These are phyloP conservation scores for Aphidoletes aphidimyza DNA, from an alignment of 2,888 invertebrate genomes.

Conservation along the genomic window DNA sequence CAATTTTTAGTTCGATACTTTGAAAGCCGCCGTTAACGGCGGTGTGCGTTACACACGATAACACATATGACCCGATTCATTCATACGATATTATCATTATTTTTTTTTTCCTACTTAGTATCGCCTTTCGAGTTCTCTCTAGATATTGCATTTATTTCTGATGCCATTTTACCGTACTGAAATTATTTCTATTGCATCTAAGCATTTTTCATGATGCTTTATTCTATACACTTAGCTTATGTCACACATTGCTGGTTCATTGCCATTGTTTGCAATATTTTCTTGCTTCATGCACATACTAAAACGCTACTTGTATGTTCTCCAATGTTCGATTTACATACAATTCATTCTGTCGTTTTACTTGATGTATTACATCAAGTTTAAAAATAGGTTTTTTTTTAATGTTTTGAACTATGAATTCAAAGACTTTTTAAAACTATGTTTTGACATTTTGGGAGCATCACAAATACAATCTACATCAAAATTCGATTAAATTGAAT, in stretches of 20 bases:
- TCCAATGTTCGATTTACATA: neutral
- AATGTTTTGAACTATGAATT: too few relatives aligned
- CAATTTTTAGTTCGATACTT: constrained; percentile 29
- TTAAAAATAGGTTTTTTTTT: too few relatives aligned
- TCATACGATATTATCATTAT: neutral
- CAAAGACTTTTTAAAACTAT: too few relatives aligned
- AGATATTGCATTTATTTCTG: neutral
- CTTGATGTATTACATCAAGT: too few relatives aligned
- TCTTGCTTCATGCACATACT: neutral
- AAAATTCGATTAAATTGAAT: too few relatives aligned
- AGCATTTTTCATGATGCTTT: neutral
- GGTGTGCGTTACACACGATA: neutral
- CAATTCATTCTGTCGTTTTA: neutral
- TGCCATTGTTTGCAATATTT: neutral
- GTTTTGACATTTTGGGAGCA: too few relatives aligned
- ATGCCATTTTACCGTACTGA: neutral
- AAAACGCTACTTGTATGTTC: neutral
- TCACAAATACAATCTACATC: too few relatives aligned
- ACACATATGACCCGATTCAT: neutral
- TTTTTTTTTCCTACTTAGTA: neutral
- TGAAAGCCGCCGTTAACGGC: neutral
- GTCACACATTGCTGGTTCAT: neutral
- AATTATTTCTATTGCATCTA: neutral
- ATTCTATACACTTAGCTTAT: neutral
- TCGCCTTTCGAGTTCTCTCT: neutral